phyloP scores from a whole-genome alignment of 2,888 invertebrate species.

The Heteropelma amictum region DNA sequence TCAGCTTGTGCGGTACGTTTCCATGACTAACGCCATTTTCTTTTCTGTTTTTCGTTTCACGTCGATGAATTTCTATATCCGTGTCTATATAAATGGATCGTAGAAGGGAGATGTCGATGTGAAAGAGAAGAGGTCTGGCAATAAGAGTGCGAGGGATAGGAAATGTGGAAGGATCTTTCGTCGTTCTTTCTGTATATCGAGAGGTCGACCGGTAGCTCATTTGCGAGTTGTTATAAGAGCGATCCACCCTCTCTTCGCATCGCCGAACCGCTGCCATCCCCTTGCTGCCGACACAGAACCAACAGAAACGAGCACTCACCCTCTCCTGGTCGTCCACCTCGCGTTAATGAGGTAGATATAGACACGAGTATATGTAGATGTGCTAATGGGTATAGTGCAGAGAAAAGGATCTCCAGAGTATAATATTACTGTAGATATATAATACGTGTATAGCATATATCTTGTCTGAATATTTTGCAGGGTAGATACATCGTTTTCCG shows the following conservation, averaged over 20 bases:
- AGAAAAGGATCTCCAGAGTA: conserved; percentile 38
- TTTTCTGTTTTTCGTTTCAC: conserved; percentile 25
- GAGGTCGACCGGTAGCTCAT: conserved; percentile 56
- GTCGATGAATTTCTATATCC: conserved; percentile 32
- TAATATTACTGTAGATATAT: conserved; percentile 15
- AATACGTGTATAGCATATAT: neutral
- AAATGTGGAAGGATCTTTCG: conserved; percentile 26
- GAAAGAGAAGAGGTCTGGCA: neutral
- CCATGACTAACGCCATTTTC: too few species aligned
- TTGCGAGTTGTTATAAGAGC: conserved; percentile 57
- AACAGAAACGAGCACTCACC: conserved; percentile 47
- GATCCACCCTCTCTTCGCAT: conserved; percentile 27
- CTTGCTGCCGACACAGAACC: neutral
- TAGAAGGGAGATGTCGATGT: neutral
- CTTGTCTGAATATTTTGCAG: neutral
- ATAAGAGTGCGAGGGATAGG: conserved; percentile 1
- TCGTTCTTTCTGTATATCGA: conserved; percentile 47
- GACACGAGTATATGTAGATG: conserved; percentile 19
- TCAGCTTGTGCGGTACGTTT: too few species aligned
- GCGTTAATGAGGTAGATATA: conserved; percentile 58
- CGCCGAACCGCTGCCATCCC: conserved; percentile 29
- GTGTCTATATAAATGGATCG: conserved; percentile 6
- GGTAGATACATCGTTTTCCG: neutral
- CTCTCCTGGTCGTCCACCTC: conserved; percentile 46
- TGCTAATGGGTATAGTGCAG: conserved; percentile 8